Base-by-base conservation (phyloP, 2,888 invertebrate species). In the Metopia argyrocephala region DNA sequence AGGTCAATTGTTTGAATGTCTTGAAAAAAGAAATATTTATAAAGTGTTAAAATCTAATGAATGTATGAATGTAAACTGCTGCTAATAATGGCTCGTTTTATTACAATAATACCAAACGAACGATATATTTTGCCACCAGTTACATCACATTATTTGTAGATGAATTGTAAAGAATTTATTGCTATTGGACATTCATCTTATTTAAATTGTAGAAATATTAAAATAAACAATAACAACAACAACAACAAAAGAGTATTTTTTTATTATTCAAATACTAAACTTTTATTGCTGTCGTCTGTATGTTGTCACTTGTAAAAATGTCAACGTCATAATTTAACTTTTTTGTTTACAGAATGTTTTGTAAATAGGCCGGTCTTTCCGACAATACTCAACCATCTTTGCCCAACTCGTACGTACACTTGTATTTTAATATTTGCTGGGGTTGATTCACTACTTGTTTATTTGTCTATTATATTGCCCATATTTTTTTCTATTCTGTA, bases 291-390 rank as follows among this genome's bases (percentile, higher is more conserved):
- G 81, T 65, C 18, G 76, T 64, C 59, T 81, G 61, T 66, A 5
- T n/a, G 65, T 65, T 74, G 52, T 65, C 65, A 75, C 28, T 75
- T 78, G 70, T 52, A 76, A 73, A 38, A 68, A 80, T 73, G 74
- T 81, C 81, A 78, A 75, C 81, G 66, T 75, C 69, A 75, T 54
- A 70, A 64, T 73, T 80, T 62, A 71, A 70, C 52, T 46, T 76
- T n/a, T 15, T 38, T 38, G 38, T 38, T 15, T 38, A 38, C 38
- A 45, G 66, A 38, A 52, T 38, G 45, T 45, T 50, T n/a, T 62
- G 46, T 18, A 12, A 62, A 15, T 25, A 38, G 38, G 38, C 38
- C 38, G n/a, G n/a, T 56, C 9, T 31, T n/a, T 9, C 23, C n/a
- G 3, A 12, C 15, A n/a, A 23, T 23, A 54, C 27, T 46, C 7